Conservation (phyloP, 2,113 vertebrate species). For the Laterallus jamaicensis region DNA sequence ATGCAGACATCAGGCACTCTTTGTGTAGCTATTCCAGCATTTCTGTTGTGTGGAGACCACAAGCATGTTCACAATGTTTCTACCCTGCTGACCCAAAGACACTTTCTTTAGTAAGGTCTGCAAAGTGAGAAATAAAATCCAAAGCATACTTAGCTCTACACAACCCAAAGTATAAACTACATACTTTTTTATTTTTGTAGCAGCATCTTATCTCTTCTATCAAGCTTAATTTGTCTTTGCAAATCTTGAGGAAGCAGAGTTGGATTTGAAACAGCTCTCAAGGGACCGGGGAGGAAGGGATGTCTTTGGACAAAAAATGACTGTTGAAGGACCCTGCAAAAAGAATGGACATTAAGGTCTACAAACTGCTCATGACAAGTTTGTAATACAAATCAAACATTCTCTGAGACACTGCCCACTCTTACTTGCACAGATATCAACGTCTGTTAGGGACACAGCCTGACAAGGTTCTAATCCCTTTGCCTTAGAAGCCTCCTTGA, state of each 20-base stretch:
- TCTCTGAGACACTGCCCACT: not conserved
- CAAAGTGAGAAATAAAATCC: not conserved
- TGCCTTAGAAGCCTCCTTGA: not conserved
- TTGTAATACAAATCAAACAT: not conserved
- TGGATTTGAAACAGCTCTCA: not conserved
- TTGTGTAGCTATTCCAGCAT: not conserved
- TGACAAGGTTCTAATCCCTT: not conserved
- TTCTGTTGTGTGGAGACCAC: not conserved
- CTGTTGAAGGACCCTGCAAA: not conserved
- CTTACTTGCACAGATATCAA: not conserved
- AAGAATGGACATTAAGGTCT: not conserved
- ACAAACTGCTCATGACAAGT: not conserved
- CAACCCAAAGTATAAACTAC: not conserved
- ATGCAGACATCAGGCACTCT: not conserved
- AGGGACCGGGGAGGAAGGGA: not conserved
- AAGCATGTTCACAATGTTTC: not conserved
- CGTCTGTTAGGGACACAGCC: not conserved
- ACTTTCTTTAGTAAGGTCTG: not conserved
- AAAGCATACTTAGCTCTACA: not conserved
- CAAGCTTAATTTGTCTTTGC: not conserved
- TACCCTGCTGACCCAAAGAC: not conserved
- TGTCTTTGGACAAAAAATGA: not conserved
- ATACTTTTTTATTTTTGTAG: not conserved
- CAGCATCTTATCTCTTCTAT: not conserved
- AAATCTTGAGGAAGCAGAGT: not conserved